Evolutionary conservation across 2,888 invertebrate genomes (phyloP), one percentile per base, ranked within the genome.

Genomic region (Xylota sylvarum): DNA sequence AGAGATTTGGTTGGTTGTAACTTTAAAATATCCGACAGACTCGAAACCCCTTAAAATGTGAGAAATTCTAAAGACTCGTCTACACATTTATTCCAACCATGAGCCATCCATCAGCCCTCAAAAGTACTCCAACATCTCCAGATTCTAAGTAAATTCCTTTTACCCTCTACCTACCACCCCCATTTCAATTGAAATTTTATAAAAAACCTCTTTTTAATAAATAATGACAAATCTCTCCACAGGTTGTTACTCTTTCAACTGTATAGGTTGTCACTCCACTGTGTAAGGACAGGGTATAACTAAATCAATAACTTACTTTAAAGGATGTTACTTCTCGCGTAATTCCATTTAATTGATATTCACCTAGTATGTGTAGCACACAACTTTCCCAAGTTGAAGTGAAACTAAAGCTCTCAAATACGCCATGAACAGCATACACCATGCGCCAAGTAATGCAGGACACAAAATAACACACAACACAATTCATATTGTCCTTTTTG

Each of bases 301-400:
- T 74, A 74, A 74, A 74, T 74, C 74, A 74, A 74, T 74, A 74
- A 74, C 19, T 55, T 17, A 43, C 43, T 74, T 74, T 64, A 74
- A 74, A 64, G 64, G 55, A 64, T 74, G 35, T 77, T 55, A 56
- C 65, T 35, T 50, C 9, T n/a, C 58, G 56, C 50, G 56, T 58
- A 32, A 58, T 30, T 48, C 50, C 52, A 40, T 67, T 77, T 58
- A 77, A 77, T 77, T 77, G 65, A 67, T 67, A 46, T 30, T 19
- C 67, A 30, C 37, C 48, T 40, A 76, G 5, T 43, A 19, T 35
- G 17, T 27, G 17, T 27, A 43, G 19, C 27, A 12, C 50, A 50
- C 23, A 23, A 23, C 5, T 55, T 30, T 19, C 10, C 23, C 56
- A 32, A 55, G 55, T 40, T 43, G n/a, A 69, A 69, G 9, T 55